Conservation (phyloP, 2,888 invertebrate species). For the Dasypogon diadema region DNA sequence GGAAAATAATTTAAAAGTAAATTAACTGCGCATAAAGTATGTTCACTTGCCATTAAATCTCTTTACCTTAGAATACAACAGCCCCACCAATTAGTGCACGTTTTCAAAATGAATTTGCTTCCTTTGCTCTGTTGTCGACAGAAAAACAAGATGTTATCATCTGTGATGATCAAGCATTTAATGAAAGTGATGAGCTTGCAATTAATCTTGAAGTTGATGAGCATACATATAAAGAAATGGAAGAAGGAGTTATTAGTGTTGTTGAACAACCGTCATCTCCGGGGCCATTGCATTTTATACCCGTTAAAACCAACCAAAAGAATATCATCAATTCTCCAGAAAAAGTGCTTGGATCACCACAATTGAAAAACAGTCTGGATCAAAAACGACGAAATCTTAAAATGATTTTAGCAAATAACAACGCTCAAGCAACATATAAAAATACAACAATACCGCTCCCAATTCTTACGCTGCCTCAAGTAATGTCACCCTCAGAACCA, state of each 20-base stretch:
- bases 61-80: slow-evolving; percentile 20
- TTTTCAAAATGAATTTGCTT: slow-evolving; percentile 53
- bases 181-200: background rate
- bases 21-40: background rate
- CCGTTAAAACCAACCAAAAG: background rate
- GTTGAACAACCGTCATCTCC: background rate
- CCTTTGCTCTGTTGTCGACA: slow-evolving; percentile 49
- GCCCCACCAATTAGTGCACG: slow-evolving; percentile 6
- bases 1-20: slow-evolving; percentile 49
- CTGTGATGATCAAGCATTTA: background rate
- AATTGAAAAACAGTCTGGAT: slow-evolving; percentile 48
- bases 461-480: slow-evolving; percentile 46
- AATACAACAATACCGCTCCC: background rate
- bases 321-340: slow-evolving; percentile 53
- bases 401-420: slow-evolving; percentile 61
- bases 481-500: background rate
- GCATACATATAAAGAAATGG: background rate
- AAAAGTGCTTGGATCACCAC: slow-evolving; percentile 40
- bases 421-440: background rate
- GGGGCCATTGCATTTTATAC: slow-evolving; percentile 56
- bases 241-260: background rate
- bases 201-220: background rate
- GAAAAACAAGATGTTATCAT: slow-evolving; percentile 3
- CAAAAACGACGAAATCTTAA: slow-evolving; percentile 64
- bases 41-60: background rate